Percentiles rank a stretch among this genome's conserved stretches.
phyloP scores from a whole-genome alignment of 2,797 vertebrate genomes.

The Anguilla pacifica region DNA sequence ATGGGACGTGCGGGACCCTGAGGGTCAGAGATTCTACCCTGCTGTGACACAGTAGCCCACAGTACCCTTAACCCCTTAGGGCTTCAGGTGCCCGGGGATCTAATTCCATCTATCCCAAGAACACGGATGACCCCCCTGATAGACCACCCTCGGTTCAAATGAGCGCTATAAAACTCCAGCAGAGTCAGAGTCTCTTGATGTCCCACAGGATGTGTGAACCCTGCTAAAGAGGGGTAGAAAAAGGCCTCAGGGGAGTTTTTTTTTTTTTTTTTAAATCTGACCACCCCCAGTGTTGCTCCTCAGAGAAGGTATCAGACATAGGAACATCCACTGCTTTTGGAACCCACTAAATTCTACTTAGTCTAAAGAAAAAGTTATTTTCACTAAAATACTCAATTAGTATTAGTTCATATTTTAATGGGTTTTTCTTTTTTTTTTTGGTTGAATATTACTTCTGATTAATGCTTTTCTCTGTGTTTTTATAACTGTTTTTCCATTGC shows the following conservation, averaged over 20 bases:
- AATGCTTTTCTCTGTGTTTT: background rate
- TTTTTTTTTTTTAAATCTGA: background rate
- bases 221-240: slow-evolving; percentile 18
- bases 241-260: background rate
- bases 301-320: slow-evolving; percentile 19
- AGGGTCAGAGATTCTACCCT: background rate
- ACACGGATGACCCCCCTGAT: slow-evolving; percentile 2
- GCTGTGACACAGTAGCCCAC: background rate
- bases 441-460: background rate
- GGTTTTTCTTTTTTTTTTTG: background rate
- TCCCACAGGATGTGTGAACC: slow-evolving; percentile 15
- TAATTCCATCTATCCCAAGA: slow-evolving; percentile 23
- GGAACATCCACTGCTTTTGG: background rate
- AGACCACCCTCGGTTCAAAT: slow-evolving; percentile 26
- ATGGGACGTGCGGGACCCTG: background rate
- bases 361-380: background rate
- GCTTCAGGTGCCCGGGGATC: slow-evolving; percentile 14
- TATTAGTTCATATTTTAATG: background rate
- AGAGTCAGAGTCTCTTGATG: slow-evolving; percentile 9
- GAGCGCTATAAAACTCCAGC: slow-evolving; percentile 30
- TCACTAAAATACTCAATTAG: background rate
- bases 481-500: background rate
- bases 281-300: slow-evolving; percentile 1
- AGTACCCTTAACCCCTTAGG: background rate
- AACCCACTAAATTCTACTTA: background rate